Conservation (phyloP, 2,113 vertebrate species). For the Pyxicephalus adspersus region DNA sequence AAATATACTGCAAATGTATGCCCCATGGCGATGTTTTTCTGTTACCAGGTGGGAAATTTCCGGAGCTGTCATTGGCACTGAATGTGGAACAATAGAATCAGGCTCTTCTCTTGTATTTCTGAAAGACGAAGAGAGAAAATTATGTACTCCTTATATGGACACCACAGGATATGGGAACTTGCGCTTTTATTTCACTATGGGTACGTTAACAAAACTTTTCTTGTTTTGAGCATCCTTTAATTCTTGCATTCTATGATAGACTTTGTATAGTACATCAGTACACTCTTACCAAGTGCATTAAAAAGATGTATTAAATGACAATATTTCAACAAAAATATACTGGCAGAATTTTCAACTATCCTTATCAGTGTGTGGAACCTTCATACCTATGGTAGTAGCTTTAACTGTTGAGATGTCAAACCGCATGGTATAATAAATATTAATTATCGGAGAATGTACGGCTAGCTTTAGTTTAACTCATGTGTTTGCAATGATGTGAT, state of each 20-base stretch:
- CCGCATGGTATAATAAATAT: too few species aligned
- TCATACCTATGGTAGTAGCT: too few species aligned
- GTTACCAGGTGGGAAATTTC: conserved; percentile 86
- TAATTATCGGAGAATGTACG: too few species aligned
- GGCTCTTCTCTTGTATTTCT: conserved; percentile 89
- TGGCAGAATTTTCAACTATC: too few species aligned
- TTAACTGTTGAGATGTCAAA: too few species aligned
- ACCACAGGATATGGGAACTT: conserved; percentile 92
- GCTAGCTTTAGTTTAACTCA: too few species aligned
- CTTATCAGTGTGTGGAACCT: too few species aligned
- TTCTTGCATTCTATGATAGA: neutral
- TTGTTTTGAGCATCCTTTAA: neutral
- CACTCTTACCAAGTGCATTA: too few species aligned
- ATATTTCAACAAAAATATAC: too few species aligned
- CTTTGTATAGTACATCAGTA: too few species aligned
- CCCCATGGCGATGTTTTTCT: conserved; percentile 6
- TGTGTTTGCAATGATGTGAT: too few species aligned
- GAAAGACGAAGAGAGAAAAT: conserved; percentile 83
- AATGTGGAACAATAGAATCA: conserved; percentile 92
- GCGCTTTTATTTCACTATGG: conserved; percentile 93
- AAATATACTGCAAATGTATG: neutral
- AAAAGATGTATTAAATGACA: too few species aligned
- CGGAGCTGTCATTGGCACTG: conserved; percentile 83
- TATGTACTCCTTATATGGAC: conserved; percentile 93
- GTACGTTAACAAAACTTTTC: conserved; percentile 68